Evolutionary conservation across 2,797 vertebrate species (phyloP), one percentile per base, ranked within the genome.

Genomic region (Notolepis coatsorum): DNA sequence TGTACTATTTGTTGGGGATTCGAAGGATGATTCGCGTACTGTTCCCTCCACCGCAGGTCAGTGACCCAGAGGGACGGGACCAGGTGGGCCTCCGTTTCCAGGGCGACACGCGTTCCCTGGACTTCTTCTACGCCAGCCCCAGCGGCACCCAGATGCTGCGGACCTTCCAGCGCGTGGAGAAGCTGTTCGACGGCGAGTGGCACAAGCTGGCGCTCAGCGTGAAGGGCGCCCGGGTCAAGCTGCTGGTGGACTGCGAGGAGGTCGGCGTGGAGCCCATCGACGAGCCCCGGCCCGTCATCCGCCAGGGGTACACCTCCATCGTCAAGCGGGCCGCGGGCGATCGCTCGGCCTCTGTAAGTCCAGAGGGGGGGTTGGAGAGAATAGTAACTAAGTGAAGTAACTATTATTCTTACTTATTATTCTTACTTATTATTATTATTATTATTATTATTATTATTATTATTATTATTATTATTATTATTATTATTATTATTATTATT

Each of bases 141-240:
- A 58, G 45, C 3, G 77, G 87, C 49, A 81, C 9, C 0, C 68
- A 92, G 27, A 76, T 82, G 75, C 64, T 92, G 46, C 87, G 81
- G 50, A 91, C 88, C 47, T 91, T 91, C 35, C 74, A 71, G 2
- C 84, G 85, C 0, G 60, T 86, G 64, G 82, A 80, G 7, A 90
- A 85, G 54, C 52, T 90, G 49, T 94, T 94, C 61, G 89, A 91
- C 6, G 88, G 90, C 6, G 83, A 87, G 53, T 95, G 89, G 91
- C 91, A 94, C 76, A 94, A 95, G 73, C 62, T 90, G 82, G 87
- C 70, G 0, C 67, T 93, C 20, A 92, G 85, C 12, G 86, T 92
- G 52, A 91, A 89, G 64, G 88, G 80, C 53, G 80, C 75, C 21
- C 65, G 80, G 52, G 83, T 71, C 66, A 92, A 87, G 65, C 86